A percentile compares a stretch with the other conserved stretches of the same genome.
These are phyloP conservation scores for Hypsibius dujardini DNA, from an alignment of 1,140 invertebrate genomes.

Conservation along the genomic window DNA sequence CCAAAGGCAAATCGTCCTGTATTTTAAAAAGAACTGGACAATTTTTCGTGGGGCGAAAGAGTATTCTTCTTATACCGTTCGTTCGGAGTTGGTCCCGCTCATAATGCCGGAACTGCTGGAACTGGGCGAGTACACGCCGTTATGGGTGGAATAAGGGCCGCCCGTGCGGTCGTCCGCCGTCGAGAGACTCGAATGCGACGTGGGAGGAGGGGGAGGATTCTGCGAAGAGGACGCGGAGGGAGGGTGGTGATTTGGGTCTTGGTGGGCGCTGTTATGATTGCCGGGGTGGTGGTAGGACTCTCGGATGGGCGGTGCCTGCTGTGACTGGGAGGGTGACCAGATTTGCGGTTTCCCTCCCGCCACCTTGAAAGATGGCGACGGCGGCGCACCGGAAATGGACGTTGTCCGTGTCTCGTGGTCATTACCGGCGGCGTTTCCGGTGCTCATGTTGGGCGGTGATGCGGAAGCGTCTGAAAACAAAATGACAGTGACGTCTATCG, in stretches of 20 bases:
- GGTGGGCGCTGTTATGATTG: background rate
- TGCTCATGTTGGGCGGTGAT: too few species aligned
- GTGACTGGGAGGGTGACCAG: background rate
- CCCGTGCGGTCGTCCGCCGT: background rate
- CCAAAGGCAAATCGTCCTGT: background rate
- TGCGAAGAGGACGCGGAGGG: background rate
- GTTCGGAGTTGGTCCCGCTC: slow-evolving; percentile 3
- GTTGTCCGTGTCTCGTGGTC: background rate
- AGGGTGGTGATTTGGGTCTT: background rate
- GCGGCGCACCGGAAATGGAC: slow-evolving; percentile 2
- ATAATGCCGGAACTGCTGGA: slow-evolving; percentile 12
- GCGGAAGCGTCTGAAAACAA: too few species aligned
- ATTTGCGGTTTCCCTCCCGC: background rate
- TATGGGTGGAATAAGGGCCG: background rate
- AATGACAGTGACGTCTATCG: too few species aligned
- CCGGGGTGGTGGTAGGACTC: background rate
- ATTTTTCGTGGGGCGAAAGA: too few species aligned
- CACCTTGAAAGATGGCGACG: slow-evolving; percentile 16
- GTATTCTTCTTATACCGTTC: slow-evolving; percentile 8
- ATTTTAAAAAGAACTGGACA: too few species aligned
- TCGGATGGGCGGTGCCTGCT: background rate
- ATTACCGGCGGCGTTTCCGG: too few species aligned
- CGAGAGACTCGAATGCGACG: background rate
- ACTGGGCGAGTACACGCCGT: slow-evolving; percentile 13
- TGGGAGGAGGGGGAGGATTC: background rate